phyloP scores from a whole-genome alignment of 2,888 invertebrate genomes.

The Lacanobia wlatinum region DNA sequence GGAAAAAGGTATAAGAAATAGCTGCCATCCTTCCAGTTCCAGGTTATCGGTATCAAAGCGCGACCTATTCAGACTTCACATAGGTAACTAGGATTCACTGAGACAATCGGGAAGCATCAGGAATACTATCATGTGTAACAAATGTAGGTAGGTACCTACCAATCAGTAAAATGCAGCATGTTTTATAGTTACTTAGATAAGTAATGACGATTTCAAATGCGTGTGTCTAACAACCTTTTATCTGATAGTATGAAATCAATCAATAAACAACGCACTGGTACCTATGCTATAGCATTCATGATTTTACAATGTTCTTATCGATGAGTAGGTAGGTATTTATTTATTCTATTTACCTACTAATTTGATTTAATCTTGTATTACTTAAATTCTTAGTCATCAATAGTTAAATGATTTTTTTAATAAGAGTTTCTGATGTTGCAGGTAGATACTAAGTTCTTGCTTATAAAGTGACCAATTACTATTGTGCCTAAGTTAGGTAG shows the following conservation, averaged over 20 bases:
- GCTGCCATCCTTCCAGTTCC: too few relatives aligned
- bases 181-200: conserved; percentile 1
- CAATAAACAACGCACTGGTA: conserved; percentile 21
- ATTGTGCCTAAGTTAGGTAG: too few relatives aligned
- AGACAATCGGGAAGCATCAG: conserved; percentile 6
- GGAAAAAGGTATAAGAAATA: not conserved
- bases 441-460: not conserved
- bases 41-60: not conserved
- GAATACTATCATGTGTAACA: not conserved
- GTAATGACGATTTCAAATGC: not conserved
- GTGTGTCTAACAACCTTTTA: conserved; percentile 42
- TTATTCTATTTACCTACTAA: conserved; percentile 3
- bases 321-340: not conserved
- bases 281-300: conserved; percentile 11
- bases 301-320: conserved; percentile 21
- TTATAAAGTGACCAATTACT: not conserved
- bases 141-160: not conserved
- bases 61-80: not conserved
- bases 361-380: conserved; percentile 4
- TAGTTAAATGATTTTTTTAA: not conserved
- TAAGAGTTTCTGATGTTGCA: too few relatives aligned
- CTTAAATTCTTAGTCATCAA: conserved; percentile 6
- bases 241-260: conserved; percentile 49
- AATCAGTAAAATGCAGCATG: conserved; percentile 19
- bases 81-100: not conserved